A percentile compares a stretch with the other conserved stretches of the same genome.
Evolutionary conservation across 2,113 vertebrate genomes (phyloP).

Genomic region (Rafetus swinhoei): DNA sequence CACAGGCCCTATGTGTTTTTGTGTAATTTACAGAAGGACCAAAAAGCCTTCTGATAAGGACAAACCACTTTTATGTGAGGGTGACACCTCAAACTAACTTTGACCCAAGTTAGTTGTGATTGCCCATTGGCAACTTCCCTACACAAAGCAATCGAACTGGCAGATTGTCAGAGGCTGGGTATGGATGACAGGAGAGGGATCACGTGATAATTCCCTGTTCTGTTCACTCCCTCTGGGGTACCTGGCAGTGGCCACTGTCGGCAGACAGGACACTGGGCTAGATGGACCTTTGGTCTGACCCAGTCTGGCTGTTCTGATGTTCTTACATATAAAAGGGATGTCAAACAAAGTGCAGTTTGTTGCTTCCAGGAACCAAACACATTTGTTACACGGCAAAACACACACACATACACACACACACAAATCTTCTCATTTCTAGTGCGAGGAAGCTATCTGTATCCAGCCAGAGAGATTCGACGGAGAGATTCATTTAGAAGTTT

Average conservation of each 20-base stretch:
- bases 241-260: too few species aligned
- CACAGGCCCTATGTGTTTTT: accelerated
- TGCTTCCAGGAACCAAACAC: neutral
- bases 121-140: neutral
- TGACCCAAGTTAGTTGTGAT: neutral
- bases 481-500: conserved; percentile 29
- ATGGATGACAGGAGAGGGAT: too few species aligned
- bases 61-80: neutral
- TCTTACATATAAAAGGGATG: neutral
- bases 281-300: too few species aligned
- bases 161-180: too few species aligned
- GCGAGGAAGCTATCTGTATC: neutral
- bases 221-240: too few species aligned
- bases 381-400: accelerated
- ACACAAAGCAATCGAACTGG: too few species aligned
- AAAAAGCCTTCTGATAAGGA: neutral
- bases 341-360: neutral
- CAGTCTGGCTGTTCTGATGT: too few species aligned
- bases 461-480: conserved; percentile 16
- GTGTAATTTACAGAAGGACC: neutral
- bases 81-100: neutral
- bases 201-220: too few species aligned
- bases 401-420: neutral
- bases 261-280: too few species aligned
- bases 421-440: neutral